Conservation (phyloP, 2,797 vertebrate species). For the Erithacus rubecula region DNA sequence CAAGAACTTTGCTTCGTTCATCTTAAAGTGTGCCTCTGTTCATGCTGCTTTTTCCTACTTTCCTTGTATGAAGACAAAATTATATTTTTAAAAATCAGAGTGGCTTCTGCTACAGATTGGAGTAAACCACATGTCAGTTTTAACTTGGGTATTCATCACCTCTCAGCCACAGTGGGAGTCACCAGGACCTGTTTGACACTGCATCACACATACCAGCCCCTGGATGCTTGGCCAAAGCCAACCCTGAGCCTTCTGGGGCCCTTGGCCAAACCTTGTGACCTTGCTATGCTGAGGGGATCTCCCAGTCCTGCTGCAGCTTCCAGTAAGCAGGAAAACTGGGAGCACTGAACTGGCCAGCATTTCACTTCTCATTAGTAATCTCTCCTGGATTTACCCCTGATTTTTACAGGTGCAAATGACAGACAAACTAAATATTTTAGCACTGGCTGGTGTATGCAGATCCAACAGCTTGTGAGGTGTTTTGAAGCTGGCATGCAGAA, state of each 20-base stretch:
- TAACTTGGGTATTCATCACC: background rate
- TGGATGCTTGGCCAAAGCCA: background rate
- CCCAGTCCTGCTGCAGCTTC: background rate
- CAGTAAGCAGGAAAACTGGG: background rate
- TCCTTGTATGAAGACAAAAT: background rate
- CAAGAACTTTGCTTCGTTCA: background rate
- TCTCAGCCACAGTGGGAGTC: background rate
- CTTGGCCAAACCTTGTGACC: background rate
- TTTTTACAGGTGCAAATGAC: background rate
- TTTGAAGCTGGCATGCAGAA: background rate
- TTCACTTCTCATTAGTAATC: background rate
- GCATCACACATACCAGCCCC: background rate
- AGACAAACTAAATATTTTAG: background rate
- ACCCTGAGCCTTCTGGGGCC: background rate
- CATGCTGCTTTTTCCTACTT: background rate
- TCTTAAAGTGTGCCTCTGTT: background rate
- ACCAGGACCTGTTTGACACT: background rate
- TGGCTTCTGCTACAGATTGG: background rate
- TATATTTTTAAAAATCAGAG: slow-evolving; percentile 1
- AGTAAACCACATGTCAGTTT: background rate
- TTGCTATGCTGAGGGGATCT: background rate
- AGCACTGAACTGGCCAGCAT: background rate
- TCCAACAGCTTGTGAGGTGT: background rate
- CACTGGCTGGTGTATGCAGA: background rate
- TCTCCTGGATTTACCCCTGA: background rate